A percentile compares a stretch with the other conserved stretches of the same genome.
Evolutionary conservation across 1,140 invertebrate genomes (phyloP).

Genomic region (Drosophila murphyi): DNA sequence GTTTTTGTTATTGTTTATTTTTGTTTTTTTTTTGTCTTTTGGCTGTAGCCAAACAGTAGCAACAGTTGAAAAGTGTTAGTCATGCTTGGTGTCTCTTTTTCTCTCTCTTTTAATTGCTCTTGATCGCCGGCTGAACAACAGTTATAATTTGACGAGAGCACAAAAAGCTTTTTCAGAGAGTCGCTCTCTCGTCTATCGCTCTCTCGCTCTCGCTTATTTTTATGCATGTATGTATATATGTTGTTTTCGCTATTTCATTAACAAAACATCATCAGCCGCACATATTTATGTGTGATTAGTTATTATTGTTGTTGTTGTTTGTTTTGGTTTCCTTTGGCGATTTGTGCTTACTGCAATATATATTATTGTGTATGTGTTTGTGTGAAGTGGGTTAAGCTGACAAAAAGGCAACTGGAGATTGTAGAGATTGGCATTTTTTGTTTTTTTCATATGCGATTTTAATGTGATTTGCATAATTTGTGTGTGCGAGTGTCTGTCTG

Average conservation of each 20-base stretch:
- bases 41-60: constrained; percentile 25
- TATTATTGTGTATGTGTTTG: constrained; percentile 30
- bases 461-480: constrained; percentile 77
- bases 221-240: not conserved
- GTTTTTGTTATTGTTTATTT: constrained; percentile 47
- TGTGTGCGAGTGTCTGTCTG: constrained; percentile 42
- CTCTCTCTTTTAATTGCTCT: constrained; percentile 64
- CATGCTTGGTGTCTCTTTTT: constrained; percentile 48
- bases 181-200: not conserved
- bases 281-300: constrained; percentile 76
- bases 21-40: constrained; percentile 7
- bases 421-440: constrained; percentile 55
- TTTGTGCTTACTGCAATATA: constrained; percentile 56
- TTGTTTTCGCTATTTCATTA: constrained; percentile 62
- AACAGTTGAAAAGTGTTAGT: constrained; percentile 53
- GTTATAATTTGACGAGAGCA: constrained; percentile 75
- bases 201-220: not conserved
- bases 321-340: constrained; percentile 63
- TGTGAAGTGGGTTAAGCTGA: constrained; percentile 76
- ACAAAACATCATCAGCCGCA: constrained; percentile 71
- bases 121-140: constrained; percentile 75
- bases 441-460: constrained; percentile 45
- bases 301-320: constrained; percentile 35
- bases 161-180: constrained; percentile 59
- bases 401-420: constrained; percentile 67